Conservation (phyloP, 2,888 invertebrate genomes). For the Brenthis daphne region DNA sequence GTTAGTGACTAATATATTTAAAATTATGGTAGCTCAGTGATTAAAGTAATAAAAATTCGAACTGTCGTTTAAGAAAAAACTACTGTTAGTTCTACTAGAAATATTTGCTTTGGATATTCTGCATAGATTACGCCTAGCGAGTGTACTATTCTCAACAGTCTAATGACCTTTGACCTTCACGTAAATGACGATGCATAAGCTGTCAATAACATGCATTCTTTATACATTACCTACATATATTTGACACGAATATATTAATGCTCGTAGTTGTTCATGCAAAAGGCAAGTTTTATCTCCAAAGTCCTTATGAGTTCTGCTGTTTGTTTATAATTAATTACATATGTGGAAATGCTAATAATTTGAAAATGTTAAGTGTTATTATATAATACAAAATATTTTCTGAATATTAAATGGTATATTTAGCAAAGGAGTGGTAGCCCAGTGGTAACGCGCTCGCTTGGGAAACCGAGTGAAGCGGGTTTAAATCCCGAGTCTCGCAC, state of each 20-base stretch:
- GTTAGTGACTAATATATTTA: too few relatives aligned
- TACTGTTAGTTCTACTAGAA: not conserved
- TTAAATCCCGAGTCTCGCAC: too few relatives aligned
- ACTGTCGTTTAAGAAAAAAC: not conserved
- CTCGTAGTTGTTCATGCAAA: not conserved
- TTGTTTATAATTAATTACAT: not conserved
- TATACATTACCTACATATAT: constrained; percentile 10
- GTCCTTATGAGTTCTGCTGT: not conserved
- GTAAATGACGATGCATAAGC: constrained; percentile 9
- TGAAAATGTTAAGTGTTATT: constrained; percentile 2
- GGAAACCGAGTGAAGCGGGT: too few relatives aligned
- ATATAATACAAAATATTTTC: not conserved
- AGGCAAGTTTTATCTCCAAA: constrained; percentile 9
- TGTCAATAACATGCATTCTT: constrained; percentile 9
- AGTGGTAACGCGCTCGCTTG: too few relatives aligned
- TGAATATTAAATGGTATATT: not conserved
- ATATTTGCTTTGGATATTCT: constrained; percentile 4
- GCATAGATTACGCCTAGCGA: not conserved
- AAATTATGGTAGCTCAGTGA: constrained; percentile 1
- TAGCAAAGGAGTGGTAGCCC: too few relatives aligned
- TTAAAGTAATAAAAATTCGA: constrained; percentile 2
- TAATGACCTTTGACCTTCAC: constrained; percentile 13
- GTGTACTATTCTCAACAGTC: not conserved
- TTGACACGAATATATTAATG: constrained; percentile 20
- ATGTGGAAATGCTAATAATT: constrained; percentile 3